A percentile compares a stretch with the other conserved stretches of the same genome.
Evolutionary conservation across 2,113 vertebrate genomes (phyloP).

Genomic region (Chaenocephalus aceratus): DNA sequence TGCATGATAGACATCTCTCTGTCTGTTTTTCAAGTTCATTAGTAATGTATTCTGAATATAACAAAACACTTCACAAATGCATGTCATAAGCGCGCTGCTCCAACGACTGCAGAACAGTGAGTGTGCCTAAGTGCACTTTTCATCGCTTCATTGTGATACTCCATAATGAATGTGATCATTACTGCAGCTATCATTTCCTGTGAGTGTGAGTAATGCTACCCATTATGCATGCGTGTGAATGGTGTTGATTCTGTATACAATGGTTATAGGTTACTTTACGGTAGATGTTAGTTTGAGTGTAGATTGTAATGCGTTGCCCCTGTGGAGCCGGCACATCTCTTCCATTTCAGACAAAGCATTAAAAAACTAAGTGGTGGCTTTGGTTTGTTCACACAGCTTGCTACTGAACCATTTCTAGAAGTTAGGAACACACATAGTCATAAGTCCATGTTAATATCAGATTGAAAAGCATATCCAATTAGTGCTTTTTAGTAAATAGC

Average conservation of each 20-base stretch:
- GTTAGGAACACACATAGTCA: not conserved
- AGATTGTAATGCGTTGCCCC: not conserved
- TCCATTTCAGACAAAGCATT: too few relatives aligned
- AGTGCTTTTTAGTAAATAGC: not conserved
- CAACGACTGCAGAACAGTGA: not conserved
- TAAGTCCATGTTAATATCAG: not conserved
- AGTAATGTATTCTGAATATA: not conserved
- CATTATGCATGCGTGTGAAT: too few relatives aligned
- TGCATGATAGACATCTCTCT: not conserved
- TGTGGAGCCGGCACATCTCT: not conserved
- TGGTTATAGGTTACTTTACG: too few relatives aligned
- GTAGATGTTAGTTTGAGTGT: too few relatives aligned
- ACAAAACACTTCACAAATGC: not conserved
- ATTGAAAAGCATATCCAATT: not conserved
- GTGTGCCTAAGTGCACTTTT: slow-evolving; percentile 25
- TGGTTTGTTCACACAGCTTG: too few relatives aligned
- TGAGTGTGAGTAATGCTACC: not conserved
- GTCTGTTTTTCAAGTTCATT: not conserved
- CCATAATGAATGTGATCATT: slow-evolving; percentile 10
- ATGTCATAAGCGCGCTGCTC: slow-evolving; percentile 8
- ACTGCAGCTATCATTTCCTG: slow-evolving; percentile 15
- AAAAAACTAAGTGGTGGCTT: too few relatives aligned
- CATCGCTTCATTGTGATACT: slow-evolving; percentile 2
- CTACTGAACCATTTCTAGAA: not conserved
- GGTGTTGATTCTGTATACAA: too few relatives aligned